These are phyloP conservation scores for Gorsachius magnificus DNA, from an alignment of 2,797 vertebrate species.

Conservation along the genomic window DNA sequence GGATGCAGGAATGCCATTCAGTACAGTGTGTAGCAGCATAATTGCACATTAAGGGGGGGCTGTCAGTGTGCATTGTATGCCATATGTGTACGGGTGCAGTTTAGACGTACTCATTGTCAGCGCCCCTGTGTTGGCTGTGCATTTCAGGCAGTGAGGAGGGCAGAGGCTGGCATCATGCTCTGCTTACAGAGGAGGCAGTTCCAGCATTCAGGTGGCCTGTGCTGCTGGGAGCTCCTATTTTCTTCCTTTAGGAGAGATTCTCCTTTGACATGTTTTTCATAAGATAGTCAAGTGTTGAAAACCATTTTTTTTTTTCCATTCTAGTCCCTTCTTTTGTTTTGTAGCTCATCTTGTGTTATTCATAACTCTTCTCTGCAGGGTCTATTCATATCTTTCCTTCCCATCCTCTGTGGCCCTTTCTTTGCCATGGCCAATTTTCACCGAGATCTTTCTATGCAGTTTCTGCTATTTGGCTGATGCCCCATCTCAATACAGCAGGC, in stretches of 20 bases:
- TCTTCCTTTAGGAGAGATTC: neutral
- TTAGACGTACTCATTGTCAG: fast-evolving
- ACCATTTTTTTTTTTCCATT: neutral
- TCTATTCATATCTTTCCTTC: neutral
- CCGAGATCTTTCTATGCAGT: neutral
- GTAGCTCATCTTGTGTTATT: neutral
- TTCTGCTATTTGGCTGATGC: neutral
- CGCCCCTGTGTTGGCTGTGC: neutral
- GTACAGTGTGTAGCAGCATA: neutral
- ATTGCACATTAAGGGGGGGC: neutral
- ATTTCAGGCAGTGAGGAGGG: neutral
- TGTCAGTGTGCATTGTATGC: neutral
- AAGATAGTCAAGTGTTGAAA: neutral
- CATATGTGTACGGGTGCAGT: fast-evolving
- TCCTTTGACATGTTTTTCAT: neutral
- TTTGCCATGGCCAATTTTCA: neutral
- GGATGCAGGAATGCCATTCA: neutral
- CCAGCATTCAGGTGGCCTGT: neutral
- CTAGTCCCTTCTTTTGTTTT: neutral
- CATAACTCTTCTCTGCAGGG: neutral
- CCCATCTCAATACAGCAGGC: neutral
- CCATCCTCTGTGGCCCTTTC: neutral
- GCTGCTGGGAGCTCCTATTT: neutral
- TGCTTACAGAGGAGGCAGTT: neutral
- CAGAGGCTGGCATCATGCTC: neutral